Conservation (phyloP, 2,113 vertebrate species). For the Eublepharis macularius region DNA sequence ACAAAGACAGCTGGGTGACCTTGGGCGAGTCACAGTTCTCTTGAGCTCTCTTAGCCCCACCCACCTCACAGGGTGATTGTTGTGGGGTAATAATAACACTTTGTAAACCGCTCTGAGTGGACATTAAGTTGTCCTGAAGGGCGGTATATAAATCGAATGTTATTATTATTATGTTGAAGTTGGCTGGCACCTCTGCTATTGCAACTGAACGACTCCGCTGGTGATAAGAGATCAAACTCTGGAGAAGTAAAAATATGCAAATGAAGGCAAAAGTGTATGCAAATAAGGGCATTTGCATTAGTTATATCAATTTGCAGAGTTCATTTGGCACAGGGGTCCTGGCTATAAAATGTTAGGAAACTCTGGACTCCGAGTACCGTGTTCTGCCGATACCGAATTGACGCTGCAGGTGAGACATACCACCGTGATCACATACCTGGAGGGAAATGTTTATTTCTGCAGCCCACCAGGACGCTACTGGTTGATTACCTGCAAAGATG, state of each 20-base stretch:
- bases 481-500: constrained; percentile 31
- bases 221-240: neutral
- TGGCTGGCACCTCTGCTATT: neutral
- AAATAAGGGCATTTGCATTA: constrained; percentile 12
- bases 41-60: no score
- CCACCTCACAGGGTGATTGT: no score
- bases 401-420: neutral
- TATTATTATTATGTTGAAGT: no score
- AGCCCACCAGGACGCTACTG: neutral
- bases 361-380: rapidly evolving
- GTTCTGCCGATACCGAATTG: neutral
- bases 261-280: neutral
- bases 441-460: constrained; percentile 48
- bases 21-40: no score
- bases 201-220: neutral
- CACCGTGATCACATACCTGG: neutral
- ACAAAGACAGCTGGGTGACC: no score
- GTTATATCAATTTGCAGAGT: neutral
- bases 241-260: neutral
- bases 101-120: no score
- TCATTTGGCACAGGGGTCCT: neutral
- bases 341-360: neutral
- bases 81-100: no score
- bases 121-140: no score
- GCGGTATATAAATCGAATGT: no score